phyloP scores from a whole-genome alignment of 1,140 invertebrate species.

The Trichoplusia ni region DNA sequence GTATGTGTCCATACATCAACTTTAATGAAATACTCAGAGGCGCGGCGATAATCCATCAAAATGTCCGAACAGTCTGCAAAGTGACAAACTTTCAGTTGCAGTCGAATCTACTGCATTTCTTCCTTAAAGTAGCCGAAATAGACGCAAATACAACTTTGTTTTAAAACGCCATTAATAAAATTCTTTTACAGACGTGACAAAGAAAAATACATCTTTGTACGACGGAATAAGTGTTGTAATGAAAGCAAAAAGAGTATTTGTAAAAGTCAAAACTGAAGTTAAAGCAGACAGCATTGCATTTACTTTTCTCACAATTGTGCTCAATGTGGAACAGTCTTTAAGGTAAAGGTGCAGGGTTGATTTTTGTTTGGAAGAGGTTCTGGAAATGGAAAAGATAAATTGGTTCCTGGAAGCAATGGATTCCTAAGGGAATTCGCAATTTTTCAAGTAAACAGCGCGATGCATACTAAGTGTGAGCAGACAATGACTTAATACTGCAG shows the following conservation, averaged over 20 bases:
- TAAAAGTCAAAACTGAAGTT: slow-evolving; percentile 24
- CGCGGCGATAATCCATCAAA: slow-evolving; percentile 36
- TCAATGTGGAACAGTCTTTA: neutral
- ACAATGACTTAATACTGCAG: slow-evolving; percentile 33
- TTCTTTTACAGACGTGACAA: neutral
- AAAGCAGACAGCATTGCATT: neutral
- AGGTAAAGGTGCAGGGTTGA: neutral
- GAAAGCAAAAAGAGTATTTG: neutral
- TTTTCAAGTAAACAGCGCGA: slow-evolving; percentile 53
- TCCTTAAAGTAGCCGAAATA: neutral
- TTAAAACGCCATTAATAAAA: slow-evolving; percentile 34
- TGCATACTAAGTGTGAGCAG: slow-evolving; percentile 45
- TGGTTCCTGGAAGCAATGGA: slow-evolving; percentile 39
- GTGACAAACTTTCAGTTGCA: slow-evolving; percentile 28
- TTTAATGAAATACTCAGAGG: slow-evolving; percentile 32
- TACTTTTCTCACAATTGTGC: neutral
- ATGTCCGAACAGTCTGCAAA: slow-evolving; percentile 27
- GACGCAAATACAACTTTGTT: slow-evolving; percentile 29
- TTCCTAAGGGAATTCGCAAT: slow-evolving; percentile 50
- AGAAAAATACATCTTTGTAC: slow-evolving; percentile 23
- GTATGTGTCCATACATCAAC: slow-evolving; percentile 24
- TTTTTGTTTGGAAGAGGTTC: neutral
- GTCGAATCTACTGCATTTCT: neutral
- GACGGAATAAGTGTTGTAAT: slow-evolving; percentile 1
- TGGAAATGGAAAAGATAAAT: slow-evolving; percentile 20